Conservation (phyloP, 1,140 invertebrate genomes). For the Psix sp. region DNA sequence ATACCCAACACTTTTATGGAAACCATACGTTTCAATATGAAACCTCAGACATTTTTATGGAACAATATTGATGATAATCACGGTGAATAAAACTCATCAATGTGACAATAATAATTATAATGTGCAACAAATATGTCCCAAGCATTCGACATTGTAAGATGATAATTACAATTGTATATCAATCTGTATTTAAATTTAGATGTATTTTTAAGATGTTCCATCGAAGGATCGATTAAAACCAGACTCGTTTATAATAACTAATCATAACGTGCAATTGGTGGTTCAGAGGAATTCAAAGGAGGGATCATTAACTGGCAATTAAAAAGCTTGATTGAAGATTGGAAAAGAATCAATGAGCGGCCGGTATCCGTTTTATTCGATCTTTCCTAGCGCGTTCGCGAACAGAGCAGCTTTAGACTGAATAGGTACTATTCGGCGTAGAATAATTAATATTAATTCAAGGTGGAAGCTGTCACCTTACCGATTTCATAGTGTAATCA, state of each 20-base stretch:
- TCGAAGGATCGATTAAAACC: slow-evolving; percentile 26
- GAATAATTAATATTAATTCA: slow-evolving; percentile 18
- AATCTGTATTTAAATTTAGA: slow-evolving; percentile 37
- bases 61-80: slow-evolving; percentile 53
- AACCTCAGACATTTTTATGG: slow-evolving; percentile 38
- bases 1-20: too few species aligned
- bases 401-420: slow-evolving; percentile 50
- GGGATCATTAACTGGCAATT: background rate
- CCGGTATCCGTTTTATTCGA: slow-evolving; percentile 17
- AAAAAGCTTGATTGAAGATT: background rate
- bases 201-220: slow-evolving; percentile 24
- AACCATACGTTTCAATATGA: too few species aligned
- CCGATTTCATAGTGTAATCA: slow-evolving; percentile 20
- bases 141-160: slow-evolving; percentile 23
- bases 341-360: slow-evolving; percentile 1
- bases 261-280: too few species aligned
- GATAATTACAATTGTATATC: slow-evolving; percentile 38
- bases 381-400: slow-evolving; percentile 29
- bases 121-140: slow-evolving; percentile 21
- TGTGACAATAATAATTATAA: slow-evolving; percentile 58
- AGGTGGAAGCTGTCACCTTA: slow-evolving; percentile 12
- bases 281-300: too few species aligned
- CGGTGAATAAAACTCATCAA: slow-evolving; percentile 46
- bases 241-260: background rate
- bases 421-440: slow-evolving; percentile 38